Evolutionary conservation across 1,140 invertebrate species (phyloP).

Genomic region (Diuraphis noxia): DNA sequence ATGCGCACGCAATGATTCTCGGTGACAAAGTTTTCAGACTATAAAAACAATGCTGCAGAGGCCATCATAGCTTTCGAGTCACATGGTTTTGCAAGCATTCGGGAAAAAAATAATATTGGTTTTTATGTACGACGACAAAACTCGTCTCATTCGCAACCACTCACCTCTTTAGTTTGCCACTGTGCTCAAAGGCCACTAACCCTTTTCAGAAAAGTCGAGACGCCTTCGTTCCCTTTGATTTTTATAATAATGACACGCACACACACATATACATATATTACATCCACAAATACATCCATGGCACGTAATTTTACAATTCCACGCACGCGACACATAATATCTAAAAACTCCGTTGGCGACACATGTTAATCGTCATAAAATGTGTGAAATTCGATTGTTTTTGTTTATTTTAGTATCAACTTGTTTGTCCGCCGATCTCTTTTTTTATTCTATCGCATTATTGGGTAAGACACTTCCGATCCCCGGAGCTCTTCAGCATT

Average conservation of each 20-base stretch:
- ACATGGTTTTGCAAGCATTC: not conserved
- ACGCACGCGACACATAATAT: not conserved
- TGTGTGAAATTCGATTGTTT: not conserved
- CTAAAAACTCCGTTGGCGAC: not conserved
- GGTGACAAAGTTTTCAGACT: not conserved
- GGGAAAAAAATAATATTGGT: not conserved
- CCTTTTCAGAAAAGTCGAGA: not conserved
- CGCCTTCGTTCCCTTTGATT: not conserved
- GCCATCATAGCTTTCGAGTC: not conserved
- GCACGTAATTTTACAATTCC: slow-evolving; percentile 9
- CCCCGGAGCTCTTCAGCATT: not conserved
- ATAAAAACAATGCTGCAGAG: not conserved
- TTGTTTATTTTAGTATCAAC: not conserved
- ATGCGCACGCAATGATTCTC: not conserved
- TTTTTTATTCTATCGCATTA: not conserved
- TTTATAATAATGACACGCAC: not conserved
- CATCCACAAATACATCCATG: not conserved
- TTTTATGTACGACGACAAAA: not conserved
- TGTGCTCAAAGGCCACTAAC: not conserved
- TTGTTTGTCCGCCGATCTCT: not conserved
- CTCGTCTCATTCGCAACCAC: not conserved
- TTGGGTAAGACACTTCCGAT: not conserved
- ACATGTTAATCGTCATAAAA: not conserved
- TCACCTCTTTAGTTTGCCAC: not conserved
- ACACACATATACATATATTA: not conserved